Base-by-base conservation (phyloP, 2,113 vertebrate species). In the Heptranchias perlo region DNA sequence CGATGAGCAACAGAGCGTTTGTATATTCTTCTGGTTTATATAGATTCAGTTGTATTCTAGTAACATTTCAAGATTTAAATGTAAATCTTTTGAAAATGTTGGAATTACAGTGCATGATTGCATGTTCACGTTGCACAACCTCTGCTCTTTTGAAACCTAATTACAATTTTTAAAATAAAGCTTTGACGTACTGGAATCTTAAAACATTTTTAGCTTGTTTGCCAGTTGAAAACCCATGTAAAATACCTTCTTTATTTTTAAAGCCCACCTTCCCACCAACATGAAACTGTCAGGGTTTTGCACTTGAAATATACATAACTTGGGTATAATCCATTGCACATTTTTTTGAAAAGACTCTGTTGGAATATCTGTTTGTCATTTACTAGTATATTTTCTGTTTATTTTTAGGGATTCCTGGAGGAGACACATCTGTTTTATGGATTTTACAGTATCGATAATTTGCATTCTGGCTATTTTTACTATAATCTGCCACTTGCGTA, bases 341-440 rank as follows among this genome's bases (percentile, higher is more conserved):
- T 62, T 39, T 11, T 39, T 93, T 39, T 93, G 35, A 61, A 93
- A 21, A 4, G 5, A 0, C 58, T 93, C 14, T 61, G 47, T 61
- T 62, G 35, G 13, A 62, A 44, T 44, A 96, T 86, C 49, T n/a
- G 0, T n/a, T 87, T 47, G 11, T 58, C 84, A 86, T 96, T 54
- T 62, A 52, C 28, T 67, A 54, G 23, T 31, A 84, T 84, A n/a
- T 39, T 82, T 82, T 86, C 1, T 78, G 28, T 49, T 76, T 73
- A 47, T 52, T 39, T 78, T 62, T 97, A 99, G 99, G 99, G 99
- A 23, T 99, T 99, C 96, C 97, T 99, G 97, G 99, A 99, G 96
- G 97, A 97, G 96, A 99, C 99, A 1, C 98, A 97, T 96, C 98
- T 99, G n/a, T 99, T 99, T 97, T 99, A 99, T 67, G 99, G 99